These are phyloP conservation scores for Sebastes matsubarae DNA, from an alignment of 2,797 vertebrate species.

Conservation along the genomic window DNA sequence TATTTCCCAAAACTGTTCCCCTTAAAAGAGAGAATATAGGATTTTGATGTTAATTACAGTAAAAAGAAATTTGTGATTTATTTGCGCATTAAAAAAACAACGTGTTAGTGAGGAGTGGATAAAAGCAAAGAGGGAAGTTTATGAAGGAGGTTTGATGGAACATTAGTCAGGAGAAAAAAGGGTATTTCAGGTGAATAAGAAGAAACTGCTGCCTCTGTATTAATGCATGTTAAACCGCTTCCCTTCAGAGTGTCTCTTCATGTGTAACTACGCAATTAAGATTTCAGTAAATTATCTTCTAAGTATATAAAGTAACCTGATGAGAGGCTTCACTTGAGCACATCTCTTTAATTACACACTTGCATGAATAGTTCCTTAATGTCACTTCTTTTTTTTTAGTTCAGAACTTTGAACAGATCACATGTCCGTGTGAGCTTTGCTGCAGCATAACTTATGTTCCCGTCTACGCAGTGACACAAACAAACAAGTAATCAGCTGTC, in stretches of 20 bases:
- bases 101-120: neutral
- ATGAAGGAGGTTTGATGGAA: neutral
- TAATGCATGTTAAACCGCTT: neutral
- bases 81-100: neutral
- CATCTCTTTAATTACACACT: conserved; percentile 43
- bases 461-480: conserved; percentile 9
- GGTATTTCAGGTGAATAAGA: neutral
- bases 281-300: conserved; percentile 20
- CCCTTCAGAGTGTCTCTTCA: conserved; percentile 2
- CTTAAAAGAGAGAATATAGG: neutral
- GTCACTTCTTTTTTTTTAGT: neutral
- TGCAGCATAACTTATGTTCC: neutral
- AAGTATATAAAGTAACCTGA: conserved; percentile 30
- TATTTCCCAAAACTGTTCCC: too few relatives aligned
- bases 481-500: conserved; percentile 52
- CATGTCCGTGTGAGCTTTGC: neutral
- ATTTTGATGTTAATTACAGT: neutral
- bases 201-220: neutral
- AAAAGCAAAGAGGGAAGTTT: neutral
- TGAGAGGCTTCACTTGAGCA: conserved; percentile 21
- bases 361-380: conserved; percentile 33
- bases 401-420: neutral
- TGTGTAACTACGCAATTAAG: conserved; percentile 14
- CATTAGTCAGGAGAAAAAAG: neutral
- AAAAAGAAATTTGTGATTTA: neutral